Conservation (phyloP, 2,797 vertebrate species). For the Percopsis omiscomaycus region DNA sequence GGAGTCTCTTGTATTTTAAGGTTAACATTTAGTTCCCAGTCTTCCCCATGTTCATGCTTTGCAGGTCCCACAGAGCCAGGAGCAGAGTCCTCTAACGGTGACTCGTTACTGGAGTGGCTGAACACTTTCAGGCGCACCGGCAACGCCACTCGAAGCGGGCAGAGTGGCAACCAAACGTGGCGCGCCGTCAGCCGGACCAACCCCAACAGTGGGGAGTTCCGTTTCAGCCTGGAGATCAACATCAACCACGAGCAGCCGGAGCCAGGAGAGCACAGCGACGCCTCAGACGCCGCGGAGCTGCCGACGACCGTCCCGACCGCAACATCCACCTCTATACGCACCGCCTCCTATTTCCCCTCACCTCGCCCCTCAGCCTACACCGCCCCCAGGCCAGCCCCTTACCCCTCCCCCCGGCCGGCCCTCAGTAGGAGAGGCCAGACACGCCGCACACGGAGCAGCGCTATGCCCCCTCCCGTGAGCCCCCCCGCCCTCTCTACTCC, state of each 20-base stretch:
- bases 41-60: constrained; percentile 36
- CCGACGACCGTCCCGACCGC: constrained; percentile 21
- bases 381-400: constrained; percentile 63
- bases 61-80: constrained; percentile 81
- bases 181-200: constrained; percentile 93
- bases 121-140: constrained; percentile 91
- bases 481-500: constrained; percentile 62
- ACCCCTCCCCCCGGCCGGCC: constrained; percentile 67
- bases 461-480: constrained; percentile 60
- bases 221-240: constrained; percentile 95
- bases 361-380: constrained; percentile 59
- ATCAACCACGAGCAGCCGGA: constrained; percentile 92
- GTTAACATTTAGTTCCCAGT: constrained; percentile 4
- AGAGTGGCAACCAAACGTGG: constrained; percentile 96
- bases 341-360: constrained; percentile 53
- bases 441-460: constrained; percentile 77
- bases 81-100: constrained; percentile 83
- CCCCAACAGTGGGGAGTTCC: constrained; percentile 92
- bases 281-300: constrained; percentile 63
- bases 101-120: constrained; percentile 91
- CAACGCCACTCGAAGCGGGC: constrained; percentile 90
- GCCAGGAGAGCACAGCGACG: constrained; percentile 75
- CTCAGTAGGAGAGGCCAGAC: constrained; percentile 75
- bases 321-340: constrained; percentile 58
- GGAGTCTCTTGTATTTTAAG: background rate